Conservation (phyloP, 2,797 vertebrate species). For the Cottoperca gobio region DNA sequence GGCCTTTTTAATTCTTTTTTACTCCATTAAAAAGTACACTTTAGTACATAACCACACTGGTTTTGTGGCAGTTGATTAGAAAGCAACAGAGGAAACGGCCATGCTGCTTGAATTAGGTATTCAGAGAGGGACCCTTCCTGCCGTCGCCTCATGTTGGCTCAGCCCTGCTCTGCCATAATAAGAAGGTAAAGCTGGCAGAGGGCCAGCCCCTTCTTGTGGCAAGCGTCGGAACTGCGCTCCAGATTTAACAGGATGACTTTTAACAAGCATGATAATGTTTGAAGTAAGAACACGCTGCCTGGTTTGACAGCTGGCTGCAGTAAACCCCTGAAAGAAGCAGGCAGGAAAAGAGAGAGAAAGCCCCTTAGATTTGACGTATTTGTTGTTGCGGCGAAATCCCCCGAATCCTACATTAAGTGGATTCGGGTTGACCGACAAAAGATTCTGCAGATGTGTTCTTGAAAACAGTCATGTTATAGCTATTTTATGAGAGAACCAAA, state of each 20-base stretch:
- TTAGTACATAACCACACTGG: constrained; percentile 81
- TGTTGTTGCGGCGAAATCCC: constrained; percentile 79
- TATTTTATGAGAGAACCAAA: constrained; percentile 76
- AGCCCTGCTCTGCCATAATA: constrained; percentile 74
- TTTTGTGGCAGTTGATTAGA: constrained; percentile 82
- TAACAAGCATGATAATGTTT: constrained; percentile 82
- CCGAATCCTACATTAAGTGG: constrained; percentile 72
- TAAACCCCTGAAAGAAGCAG: constrained; percentile 67
- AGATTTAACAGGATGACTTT: constrained; percentile 80
- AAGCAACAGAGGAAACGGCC: constrained; percentile 75
- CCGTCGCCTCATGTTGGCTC: constrained; percentile 61
- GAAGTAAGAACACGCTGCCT: constrained; percentile 75
- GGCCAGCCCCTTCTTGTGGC: constrained; percentile 84
- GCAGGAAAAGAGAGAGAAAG: constrained; percentile 64
- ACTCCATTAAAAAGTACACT: constrained; percentile 84
- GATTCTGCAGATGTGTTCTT: constrained; percentile 77
- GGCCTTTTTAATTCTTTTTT: constrained; percentile 73
- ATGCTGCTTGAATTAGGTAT: constrained; percentile 82
- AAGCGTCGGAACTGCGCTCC: constrained; percentile 76
- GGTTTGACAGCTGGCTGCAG: constrained; percentile 79
- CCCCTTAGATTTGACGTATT: constrained; percentile 71
- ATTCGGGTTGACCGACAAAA: constrained; percentile 71
- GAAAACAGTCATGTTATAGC: constrained; percentile 76
- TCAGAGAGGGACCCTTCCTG: constrained; percentile 66
- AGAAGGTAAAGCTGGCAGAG: constrained; percentile 81